Evolutionary conservation across 2,888 invertebrate species (phyloP).

Genomic region (Escarpia spicata): DNA sequence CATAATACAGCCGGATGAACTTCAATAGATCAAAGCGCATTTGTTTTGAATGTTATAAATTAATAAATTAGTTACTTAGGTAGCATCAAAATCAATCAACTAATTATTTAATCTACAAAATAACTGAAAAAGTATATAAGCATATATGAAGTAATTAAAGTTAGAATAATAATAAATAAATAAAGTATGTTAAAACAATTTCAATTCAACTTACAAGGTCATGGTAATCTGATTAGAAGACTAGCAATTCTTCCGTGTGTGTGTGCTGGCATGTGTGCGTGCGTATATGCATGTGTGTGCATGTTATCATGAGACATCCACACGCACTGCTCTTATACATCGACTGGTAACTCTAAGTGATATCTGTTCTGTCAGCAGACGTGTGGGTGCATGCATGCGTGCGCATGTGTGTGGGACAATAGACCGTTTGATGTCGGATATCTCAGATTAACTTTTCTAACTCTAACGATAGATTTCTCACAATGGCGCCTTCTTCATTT

Average conservation of each 20-base stretch:
- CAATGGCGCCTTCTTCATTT: not conserved
- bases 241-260: not conserved
- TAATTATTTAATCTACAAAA: no score
- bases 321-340: no score
- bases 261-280: not conserved
- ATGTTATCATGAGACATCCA: not conserved
- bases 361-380: no score
- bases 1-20: no score
- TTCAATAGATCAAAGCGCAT: no score
- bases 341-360: no score
- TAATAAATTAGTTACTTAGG: no score
- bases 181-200: no score
- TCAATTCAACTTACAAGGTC: not conserved
- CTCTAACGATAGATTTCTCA: not conserved
- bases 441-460: not conserved
- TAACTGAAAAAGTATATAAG: not conserved
- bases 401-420: not conserved
- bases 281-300: slow-evolving; percentile 19
- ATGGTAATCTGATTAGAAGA: not conserved
- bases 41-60: no score
- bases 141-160: no score
- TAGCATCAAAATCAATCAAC: no score
- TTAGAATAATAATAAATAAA: no score
- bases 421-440: not conserved
- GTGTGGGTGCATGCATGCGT: not conserved